Base-by-base conservation (phyloP, 2,888 invertebrate genomes). In the Phytoseiulus persimilis region DNA sequence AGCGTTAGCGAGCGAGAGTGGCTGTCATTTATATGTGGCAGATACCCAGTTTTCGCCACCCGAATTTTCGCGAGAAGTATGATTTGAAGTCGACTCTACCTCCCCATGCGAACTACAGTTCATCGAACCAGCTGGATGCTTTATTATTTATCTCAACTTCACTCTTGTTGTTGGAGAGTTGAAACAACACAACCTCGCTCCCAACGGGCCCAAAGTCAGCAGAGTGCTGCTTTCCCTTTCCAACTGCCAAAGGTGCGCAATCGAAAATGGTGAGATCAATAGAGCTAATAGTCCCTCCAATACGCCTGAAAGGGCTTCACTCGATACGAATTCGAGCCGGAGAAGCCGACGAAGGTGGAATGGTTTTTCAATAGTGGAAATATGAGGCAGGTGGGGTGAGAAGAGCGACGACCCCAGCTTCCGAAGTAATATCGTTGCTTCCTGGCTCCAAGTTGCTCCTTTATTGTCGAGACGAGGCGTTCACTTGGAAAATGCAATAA, bases 401-500 rank as follows among this genome's bases (percentile, higher is more conserved):
- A 65, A 14, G 65, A 14, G 65, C 14, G 65, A 14, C 65, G 14
- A 14, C 9, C 23, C 14, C 9, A 28, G 65, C 65, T 65, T 65
- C 65, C 65, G 18, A 65, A 65, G 65, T 65, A 65, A 65, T 65
- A 65, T 65, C 65, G 65, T 65, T 65, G 65, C 65, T 65, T 65
- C 65, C 65, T 65, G 65, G 65, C 65, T 65, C 65, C 65, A 28
- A 65, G 65, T 65, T 65, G 65, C 65, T 65, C 65, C 65, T 65
- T 65, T 18, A 65, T 65, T 65, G 65, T 65, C 65, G 65, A 65
- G 65, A 14, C 65, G 65, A 28, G 65, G 65, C 65, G 65, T 65
- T 65, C 65, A 65, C 65, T 65, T 65, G 65, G 65, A 65, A 65
- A 65, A 65, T 65, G 65, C 65, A 65, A 65, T 65, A 65, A 65